Conservation (phyloP, 2,113 vertebrate genomes). For the Poicephalus meyeri region DNA sequence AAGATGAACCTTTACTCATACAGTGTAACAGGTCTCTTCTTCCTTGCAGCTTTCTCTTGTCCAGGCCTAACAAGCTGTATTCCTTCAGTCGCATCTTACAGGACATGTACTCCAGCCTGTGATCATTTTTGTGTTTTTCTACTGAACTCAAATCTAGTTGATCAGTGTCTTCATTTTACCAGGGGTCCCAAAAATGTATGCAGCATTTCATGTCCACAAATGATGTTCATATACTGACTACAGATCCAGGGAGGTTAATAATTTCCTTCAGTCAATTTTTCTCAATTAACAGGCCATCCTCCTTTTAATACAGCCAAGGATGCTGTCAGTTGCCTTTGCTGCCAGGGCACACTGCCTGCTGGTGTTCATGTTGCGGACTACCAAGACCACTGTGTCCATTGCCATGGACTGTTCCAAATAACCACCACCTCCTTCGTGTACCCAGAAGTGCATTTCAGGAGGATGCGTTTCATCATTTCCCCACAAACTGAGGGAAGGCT, state of each 20-base stretch:
- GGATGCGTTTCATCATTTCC: neutral
- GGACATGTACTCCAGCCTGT: neutral
- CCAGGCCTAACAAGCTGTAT: neutral
- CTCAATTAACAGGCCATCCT: neutral
- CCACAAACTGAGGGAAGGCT: neutral
- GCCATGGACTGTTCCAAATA: neutral
- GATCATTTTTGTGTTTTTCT: neutral
- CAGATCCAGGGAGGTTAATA: neutral
- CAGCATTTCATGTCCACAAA: neutral
- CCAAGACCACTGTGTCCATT: fast-evolving
- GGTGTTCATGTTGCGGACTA: neutral
- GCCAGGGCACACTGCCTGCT: neutral
- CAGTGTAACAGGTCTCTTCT: neutral
- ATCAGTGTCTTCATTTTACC: neutral
- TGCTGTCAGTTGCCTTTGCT: neutral
- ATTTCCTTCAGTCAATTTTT: neutral
- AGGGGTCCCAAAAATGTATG: neutral
- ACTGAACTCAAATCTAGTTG: neutral
- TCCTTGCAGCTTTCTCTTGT: neutral
- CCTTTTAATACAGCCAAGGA: neutral
- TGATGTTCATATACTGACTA: neutral
- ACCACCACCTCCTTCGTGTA: neutral
- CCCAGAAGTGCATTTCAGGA: neutral
- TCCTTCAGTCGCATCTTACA: neutral
- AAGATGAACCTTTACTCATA: neutral